Evolutionary conservation across 2,888 invertebrate genomes (phyloP), one percentile per base, ranked within the genome.

Genomic region (Dione vanillae): DNA sequence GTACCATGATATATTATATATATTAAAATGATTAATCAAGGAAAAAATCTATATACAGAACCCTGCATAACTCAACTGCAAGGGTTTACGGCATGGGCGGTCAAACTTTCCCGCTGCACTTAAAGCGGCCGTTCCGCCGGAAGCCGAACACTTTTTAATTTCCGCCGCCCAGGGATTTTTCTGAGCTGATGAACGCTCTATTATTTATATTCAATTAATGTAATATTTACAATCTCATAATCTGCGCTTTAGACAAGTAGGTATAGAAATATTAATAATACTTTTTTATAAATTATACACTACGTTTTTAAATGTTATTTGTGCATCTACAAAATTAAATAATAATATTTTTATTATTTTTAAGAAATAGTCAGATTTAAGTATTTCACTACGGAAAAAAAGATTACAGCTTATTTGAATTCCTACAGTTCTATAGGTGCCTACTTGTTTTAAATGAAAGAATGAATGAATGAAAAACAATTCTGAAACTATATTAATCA

Each of bases 181-280:
- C 89, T 90, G 83, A 80, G 81, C 82, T 89, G 88, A 90, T 90
- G 91, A 86, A 79, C 76, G 77, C 83, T 93, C 85, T 89, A 91
- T 92, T 91, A 92, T 93, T 92, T 83, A 93, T 85, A 88, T 90
- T 88, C 89, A 92, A 92, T 93, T 92, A 93, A 89, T 90, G 87
- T 85, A 85, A 89, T 91, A 89, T 88, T 90, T 80, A 80, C 82
- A 83, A 84, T 82, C 78, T 79, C 71, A 72, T 84, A 83, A 85
- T 82, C 83, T 79, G 69, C 71, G 70, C 65, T 71, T 71, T 74
- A 70, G 70, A 71, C 70, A 70, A 72, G 67, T 27, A 27, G 27
- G 27, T 72, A 66, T 37, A 62, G 65, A 77, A 74, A 67, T 70
- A 54, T 58, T 56, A 70, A 73, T 20, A 47, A 19, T 1, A 10